A percentile compares a stretch with the other conserved stretches of the same genome.
phyloP scores from a whole-genome alignment of 2,113 vertebrate genomes.

The Malurus elegans region DNA sequence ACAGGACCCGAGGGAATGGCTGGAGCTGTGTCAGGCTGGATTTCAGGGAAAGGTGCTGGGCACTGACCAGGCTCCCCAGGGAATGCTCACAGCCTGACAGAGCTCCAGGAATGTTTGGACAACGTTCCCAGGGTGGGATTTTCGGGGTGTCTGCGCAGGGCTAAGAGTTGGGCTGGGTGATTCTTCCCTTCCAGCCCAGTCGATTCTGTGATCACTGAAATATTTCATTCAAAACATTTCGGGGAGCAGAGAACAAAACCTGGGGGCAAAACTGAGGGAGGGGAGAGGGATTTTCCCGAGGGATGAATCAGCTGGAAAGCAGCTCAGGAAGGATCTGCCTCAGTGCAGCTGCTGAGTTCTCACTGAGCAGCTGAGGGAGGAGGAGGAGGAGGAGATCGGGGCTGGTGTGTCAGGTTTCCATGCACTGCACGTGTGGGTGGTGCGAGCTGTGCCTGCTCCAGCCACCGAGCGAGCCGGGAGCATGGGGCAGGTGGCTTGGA shows the following conservation, averaged over 20 bases:
- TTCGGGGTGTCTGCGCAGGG: background rate
- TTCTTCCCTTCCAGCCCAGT: background rate
- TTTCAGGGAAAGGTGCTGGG: background rate
- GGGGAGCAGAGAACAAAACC: background rate
- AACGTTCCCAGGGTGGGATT: background rate
- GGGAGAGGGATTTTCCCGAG: background rate
- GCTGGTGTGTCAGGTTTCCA: conserved; percentile 43
- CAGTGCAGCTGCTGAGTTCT: background rate
- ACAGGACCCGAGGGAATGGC: background rate
- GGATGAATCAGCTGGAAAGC: background rate
- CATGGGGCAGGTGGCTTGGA: conserved; percentile 82
- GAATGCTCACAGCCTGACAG: background rate
- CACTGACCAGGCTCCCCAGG: background rate
- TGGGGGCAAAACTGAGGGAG: background rate
- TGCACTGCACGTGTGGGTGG: conserved; percentile 34
- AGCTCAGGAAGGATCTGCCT: background rate
- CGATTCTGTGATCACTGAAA: accelerated
- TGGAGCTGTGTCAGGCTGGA: background rate
- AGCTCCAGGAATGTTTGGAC: background rate
- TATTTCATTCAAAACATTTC: accelerated
- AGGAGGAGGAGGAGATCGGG: conserved; percentile 11
- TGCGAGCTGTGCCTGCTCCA: background rate
- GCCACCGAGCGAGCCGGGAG: background rate
- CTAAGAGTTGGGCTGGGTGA: accelerated
- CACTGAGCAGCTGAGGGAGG: background rate